A percentile compares a stretch with the other conserved stretches of the same genome.
phyloP scores from a whole-genome alignment of 2,113 vertebrate genomes.

The Bos indicus region DNA sequence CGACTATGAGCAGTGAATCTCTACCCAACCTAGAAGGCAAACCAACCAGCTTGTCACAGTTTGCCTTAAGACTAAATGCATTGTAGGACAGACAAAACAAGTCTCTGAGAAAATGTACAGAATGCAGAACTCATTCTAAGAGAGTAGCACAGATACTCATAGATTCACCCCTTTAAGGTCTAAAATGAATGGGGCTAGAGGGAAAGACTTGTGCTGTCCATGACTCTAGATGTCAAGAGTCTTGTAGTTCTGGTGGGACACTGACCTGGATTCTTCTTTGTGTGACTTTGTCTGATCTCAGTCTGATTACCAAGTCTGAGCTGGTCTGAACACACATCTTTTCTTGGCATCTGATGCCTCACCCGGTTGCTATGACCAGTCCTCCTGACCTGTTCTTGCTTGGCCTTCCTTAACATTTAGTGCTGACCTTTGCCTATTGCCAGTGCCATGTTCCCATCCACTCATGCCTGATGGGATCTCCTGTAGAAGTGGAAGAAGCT shows the following conservation, averaged over 20 bases:
- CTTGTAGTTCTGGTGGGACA: neutral
- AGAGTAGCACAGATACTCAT: neutral
- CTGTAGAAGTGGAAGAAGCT: neutral
- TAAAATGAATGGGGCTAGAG: neutral
- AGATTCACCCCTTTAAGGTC: neutral
- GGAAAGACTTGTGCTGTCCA: neutral
- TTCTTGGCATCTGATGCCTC: neutral
- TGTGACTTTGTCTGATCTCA: neutral
- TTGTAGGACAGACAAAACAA: neutral
- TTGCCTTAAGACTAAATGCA: neutral
- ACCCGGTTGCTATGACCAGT: neutral
- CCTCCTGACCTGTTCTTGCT: neutral
- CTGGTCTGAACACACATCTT: neutral
- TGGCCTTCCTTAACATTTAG: neutral
- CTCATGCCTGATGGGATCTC: neutral
- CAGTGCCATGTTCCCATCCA: neutral
- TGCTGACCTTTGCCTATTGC: neutral
- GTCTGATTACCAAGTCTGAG: neutral
- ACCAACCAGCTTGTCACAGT: neutral
- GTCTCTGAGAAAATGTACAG: neutral
- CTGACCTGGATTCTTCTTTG: neutral
- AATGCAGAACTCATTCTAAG: neutral
- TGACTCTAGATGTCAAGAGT: neutral
- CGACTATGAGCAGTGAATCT: neutral
- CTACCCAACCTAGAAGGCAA: neutral